These are phyloP conservation scores for Hedya salicella DNA, from an alignment of 2,888 invertebrate species.

Conservation along the genomic window DNA sequence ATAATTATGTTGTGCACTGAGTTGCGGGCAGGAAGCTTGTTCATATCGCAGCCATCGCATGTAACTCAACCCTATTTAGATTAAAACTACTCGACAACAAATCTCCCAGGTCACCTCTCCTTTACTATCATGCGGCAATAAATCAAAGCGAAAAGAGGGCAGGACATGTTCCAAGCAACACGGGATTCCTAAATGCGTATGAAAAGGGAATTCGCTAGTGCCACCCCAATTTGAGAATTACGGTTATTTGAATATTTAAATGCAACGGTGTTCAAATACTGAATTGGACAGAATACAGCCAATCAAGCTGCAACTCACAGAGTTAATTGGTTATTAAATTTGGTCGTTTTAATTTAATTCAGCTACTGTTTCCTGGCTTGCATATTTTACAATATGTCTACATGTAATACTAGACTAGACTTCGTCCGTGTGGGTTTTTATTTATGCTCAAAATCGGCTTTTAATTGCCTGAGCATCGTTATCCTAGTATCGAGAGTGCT, in stretches of 20 bases:
- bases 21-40: constrained; percentile 75
- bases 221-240: constrained; percentile 24
- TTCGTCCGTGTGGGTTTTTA: too few relatives aligned
- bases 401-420: too few relatives aligned
- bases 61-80: constrained; percentile 55
- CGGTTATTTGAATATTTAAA: constrained; percentile 29
- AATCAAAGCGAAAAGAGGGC: constrained; percentile 15
- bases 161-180: background rate
- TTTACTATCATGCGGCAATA: constrained; percentile 16
- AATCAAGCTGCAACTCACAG: constrained; percentile 5
- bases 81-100: constrained; percentile 50
- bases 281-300: constrained; percentile 13
- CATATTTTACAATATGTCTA: background rate
- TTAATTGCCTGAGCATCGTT: too few relatives aligned
- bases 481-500: too few relatives aligned
- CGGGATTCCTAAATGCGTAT: constrained; percentile 1
- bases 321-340: background rate
- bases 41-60: constrained; percentile 69
- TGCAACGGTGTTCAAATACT: constrained; percentile 12
- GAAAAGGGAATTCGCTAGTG: constrained; percentile 8
- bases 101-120: constrained; percentile 39
- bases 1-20: constrained; percentile 76
- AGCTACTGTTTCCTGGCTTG: background rate
- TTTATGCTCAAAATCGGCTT: too few relatives aligned
- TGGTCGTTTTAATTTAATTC: background rate